Base-by-base conservation (phyloP, 2,888 invertebrate species). In the Chymomyza caudatula region DNA sequence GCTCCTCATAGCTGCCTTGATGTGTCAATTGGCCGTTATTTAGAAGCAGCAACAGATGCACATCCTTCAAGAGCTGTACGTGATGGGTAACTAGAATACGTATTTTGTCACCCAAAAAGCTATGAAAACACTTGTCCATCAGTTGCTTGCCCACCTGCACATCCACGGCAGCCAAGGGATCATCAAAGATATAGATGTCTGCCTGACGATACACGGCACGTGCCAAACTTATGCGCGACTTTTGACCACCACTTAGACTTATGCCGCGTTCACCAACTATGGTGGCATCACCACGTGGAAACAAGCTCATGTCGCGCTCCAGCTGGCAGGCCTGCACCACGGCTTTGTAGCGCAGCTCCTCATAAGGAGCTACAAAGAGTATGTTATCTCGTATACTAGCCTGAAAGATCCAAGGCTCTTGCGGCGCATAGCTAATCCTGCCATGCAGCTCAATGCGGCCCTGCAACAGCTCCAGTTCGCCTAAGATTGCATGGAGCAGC, bases 361-460 rank as follows among this genome's bases (percentile, higher is more conserved):
- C 62, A 93, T 91, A 80, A 92, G 90, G 88, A 61, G 91, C 93
- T 0, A 98, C 98, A 90, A 98, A 98, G 3, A 97, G 88, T 67
- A 99, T 97, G 89, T 99, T 99, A 82, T 98, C 97, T 8, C 96
- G 92, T 0, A 98, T 94, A 69, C 95, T 95, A 17, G 94, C 93
- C 90, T 89, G 93, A 84, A 95, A 95, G 11, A 95, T 90, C 96
- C 97, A 97, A 0, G 97, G 94, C 78, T 96, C 94, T 85, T 96
- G 96, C 57, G 95, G 93, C 0, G 95, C 94, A 86, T 97, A 97
- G 58, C 94, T 94, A 0, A 94, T 85, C 37, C 89, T 91, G 13
- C 96, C 97, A n/a, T 91, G 90, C 0, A 94, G 91, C 25, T 91
- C 88, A 19, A 94, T 81, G 3, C 76, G 92, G 85, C 96, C 95